Base-by-base conservation (phyloP, 2,797 vertebrate genomes). In the Sorex maritimensis region DNA sequence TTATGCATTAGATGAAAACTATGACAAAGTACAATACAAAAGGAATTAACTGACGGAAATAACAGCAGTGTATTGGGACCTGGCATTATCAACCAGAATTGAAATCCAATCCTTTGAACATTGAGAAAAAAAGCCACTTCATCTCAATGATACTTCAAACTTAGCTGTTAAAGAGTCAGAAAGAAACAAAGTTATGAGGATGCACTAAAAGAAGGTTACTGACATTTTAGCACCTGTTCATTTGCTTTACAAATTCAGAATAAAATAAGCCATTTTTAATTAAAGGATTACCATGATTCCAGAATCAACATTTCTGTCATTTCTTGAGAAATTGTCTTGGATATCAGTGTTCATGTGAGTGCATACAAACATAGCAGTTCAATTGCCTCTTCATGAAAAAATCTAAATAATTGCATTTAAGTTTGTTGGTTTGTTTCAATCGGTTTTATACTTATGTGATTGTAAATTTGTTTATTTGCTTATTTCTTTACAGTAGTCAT, bases 151-250 rank as follows among this genome's bases (percentile, higher is more conserved):
- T 81, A 73, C 90, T 91, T 95, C 88, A 92, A n/a, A 95, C 63
- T 74, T 93, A 15, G 28, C 80, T 86, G 38, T 21, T 77, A 85
- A 77, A 93, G 68, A 93, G 72, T 93, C 55, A 69, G 84, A 87
- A 90, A 67, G 58, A 88, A 91, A 93, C 61, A 86, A 90, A 86
- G 49, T 46, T 74, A 93, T 83, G 80, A 86, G 77, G 34, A 88
- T 9, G 21, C 63, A 69, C 28, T 90, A 69, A 94, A 86, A 82
- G 78, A 81, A 86, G 73, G 58, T 73, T 49, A 24, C 10, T 74
- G 93, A 78, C 75, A 67, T 94, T 93, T 95, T 46, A 67, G 38
- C 88, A 86, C 81, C 79, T 95, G 73, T 61, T 93, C 94, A 92
- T 92, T 93, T 90, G 82, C 86, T 88, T 94, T 71, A 78, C 34